phyloP scores from a whole-genome alignment of 2,888 invertebrate species.

The Elegia similella region DNA sequence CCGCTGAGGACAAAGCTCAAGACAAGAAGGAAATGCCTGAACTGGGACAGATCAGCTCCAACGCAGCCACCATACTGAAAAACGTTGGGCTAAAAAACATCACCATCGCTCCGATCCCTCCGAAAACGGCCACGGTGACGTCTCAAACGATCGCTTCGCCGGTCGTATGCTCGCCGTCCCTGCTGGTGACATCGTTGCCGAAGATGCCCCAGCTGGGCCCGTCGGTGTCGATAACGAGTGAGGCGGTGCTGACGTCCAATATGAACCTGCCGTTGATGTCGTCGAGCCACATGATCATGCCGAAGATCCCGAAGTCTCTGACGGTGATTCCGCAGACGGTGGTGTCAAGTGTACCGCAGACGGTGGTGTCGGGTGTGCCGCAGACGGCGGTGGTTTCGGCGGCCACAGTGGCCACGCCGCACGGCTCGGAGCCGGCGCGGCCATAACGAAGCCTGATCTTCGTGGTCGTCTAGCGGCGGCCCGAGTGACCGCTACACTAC shows the following conservation, averaged over 20 bases:
- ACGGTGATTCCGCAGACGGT: conserved; percentile 88
- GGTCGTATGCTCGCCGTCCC: conserved; percentile 48
- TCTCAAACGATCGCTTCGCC: conserved; percentile 49
- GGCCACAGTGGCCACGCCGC: conserved; percentile 23
- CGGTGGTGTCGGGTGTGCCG: conserved; percentile 21
- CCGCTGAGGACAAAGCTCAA: conserved; percentile 41
- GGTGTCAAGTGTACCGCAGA: conserved; percentile 32
- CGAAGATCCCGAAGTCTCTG: conserved; percentile 90
- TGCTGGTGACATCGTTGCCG: conserved; percentile 53
- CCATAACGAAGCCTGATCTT: conserved; percentile 69
- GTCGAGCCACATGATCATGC: conserved; percentile 77
- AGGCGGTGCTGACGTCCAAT: conserved; percentile 40
- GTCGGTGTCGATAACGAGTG: conserved; percentile 58
- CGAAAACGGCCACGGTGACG: conserved; percentile 66
- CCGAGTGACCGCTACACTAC: conserved; percentile 29
- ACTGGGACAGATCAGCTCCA: conserved; percentile 47
- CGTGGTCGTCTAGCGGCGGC: conserved; percentile 56
- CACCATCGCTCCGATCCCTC: conserved; percentile 71
- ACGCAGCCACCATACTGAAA: conserved; percentile 70
- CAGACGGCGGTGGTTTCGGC: conserved; percentile 23
- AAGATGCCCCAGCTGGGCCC: conserved; percentile 60
- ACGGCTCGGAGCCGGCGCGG: conserved; percentile 35
- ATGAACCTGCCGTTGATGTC: conserved; percentile 45
- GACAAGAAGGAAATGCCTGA: conserved; percentile 50
- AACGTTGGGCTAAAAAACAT: conserved; percentile 76